Evolutionary conservation across 2,113 vertebrate species (phyloP), one percentile per base, ranked within the genome.

Genomic region (Pantherophis guttatus): DNA sequence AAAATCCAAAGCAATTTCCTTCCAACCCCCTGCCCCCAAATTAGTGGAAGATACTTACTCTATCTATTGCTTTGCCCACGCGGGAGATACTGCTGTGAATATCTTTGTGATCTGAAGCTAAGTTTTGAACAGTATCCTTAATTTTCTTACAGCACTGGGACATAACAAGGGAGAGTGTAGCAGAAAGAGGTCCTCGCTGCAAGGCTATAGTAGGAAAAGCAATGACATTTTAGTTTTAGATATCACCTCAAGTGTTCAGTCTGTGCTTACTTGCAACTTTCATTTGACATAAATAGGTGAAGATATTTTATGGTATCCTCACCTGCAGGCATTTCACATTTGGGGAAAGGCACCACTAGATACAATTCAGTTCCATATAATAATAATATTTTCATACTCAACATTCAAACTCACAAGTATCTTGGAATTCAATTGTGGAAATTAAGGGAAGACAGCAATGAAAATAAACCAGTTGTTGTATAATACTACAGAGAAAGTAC

Each of bases 41-140:
- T 0, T 5, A n/a, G 52, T 86, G 26, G 21, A 53, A 59, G 10
- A 1, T 1, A 54, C 98, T 97, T 93, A 99, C 98, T 97, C 98
- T 96, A 96, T 99, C 98, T 1, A 99, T 99, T 94, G 98, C 98
- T 98, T 99, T 99, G 92, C 98, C 98, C 93, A 99, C 98, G 96
- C 98, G 98, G 26, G 98, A 99, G 85, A 99, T 98, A 0, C 98
- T 99, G 96, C 98, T 98, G 44, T 99, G 98, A 91, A 99, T 99
- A 96, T 99, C 98, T 96, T 99, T 99, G 96, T 99, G 98, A 93
- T 98, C 97, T 0, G 98, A 98, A 50, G 98, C 98, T 57, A 99
- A 96, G 96, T 98, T 98, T 97, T 99, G 98, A 92, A 99, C 98
- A 0, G 98, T 98, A 95, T 99, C 98, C 97, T 98, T 99, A 95